Evolutionary conservation across 1,140 invertebrate species (phyloP), one percentile per base, ranked within the genome.

Genomic region (Drosophila nebulosa): DNA sequence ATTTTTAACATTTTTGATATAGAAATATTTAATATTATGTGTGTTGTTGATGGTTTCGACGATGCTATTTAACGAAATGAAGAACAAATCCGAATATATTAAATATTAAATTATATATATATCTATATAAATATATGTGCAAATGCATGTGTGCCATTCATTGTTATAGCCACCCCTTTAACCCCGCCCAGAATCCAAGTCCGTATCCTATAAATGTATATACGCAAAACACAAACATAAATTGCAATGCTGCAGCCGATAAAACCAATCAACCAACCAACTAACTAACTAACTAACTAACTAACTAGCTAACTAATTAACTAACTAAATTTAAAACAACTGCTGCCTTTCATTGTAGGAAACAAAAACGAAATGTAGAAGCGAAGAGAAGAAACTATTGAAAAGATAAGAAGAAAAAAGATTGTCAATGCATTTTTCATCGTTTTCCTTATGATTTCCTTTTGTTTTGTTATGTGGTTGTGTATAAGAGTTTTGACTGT

Each of bases 71-170:
- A 24, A 36, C 21, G 63, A 21, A 51, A 14, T 67, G 18, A 32
- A 64, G 22, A 73, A 35, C 7, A 30, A 35, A 35, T 56, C 30
- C 56, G 36, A 24, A 32, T 56, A 39, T 30, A 62, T 57, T 64
- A 64, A 35, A 50, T 51, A 58, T 65, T 65, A 39, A 30, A 51
- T 10, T 12, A 60, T 24, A 66, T 66, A 66, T 27, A 52, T 53
- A 60, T 66, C 60, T 66, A 66, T 27, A 52, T 53, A 60, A 60
- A 65, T 56, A 63, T 7, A 30, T 62, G 55, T 63, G 26, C 57
- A 67, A 50, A 78, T 81, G 74, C 69, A 79, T 81, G 78, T 81
- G 78, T 78, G 78, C 78, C 62, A 81, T 80, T 81, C 73, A 72
- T 79, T 68, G 70, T 73, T 71, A 74, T 35, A 26, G 50, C 39